Conservation (phyloP, 1,140 invertebrate species). For the Popillia japonica region DNA sequence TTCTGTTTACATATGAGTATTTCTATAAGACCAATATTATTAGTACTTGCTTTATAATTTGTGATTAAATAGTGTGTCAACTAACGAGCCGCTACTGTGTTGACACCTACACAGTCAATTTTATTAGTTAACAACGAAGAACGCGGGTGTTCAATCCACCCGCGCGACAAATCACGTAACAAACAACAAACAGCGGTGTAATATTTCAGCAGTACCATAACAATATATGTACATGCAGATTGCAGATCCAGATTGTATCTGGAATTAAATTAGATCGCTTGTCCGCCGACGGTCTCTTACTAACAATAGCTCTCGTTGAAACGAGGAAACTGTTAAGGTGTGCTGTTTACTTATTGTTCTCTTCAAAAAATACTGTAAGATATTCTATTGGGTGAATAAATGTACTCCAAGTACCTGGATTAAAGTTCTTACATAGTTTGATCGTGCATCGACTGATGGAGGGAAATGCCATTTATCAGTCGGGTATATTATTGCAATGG, state of each 20-base stretch:
- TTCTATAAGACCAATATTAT: too few relatives aligned
- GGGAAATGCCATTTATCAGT: slow-evolving; percentile 24
- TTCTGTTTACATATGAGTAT: too few relatives aligned
- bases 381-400: slow-evolving; percentile 19
- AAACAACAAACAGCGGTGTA: not conserved
- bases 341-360: slow-evolving; percentile 28
- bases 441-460: slow-evolving; percentile 15
- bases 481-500: slow-evolving; percentile 1
- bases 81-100: slow-evolving; percentile 22
- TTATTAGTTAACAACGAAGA: slow-evolving; percentile 2
- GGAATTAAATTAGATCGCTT: slow-evolving; percentile 34
- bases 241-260: slow-evolving; percentile 23
- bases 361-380: not conserved
- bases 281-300: not conserved
- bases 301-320: slow-evolving; percentile 25
- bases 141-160: slow-evolving; percentile 28
- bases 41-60: not conserved
- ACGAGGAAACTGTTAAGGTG: slow-evolving; percentile 23
- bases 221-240: not conserved
- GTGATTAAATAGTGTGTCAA: not conserved
- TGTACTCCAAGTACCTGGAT: not conserved
- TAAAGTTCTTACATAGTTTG: not conserved
- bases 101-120: not conserved
- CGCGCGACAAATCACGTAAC: slow-evolving; percentile 30
- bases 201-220: slow-evolving; percentile 3